Evolutionary conservation across 2,888 invertebrate genomes (phyloP), one percentile per base, ranked within the genome.

Genomic region (Troides oblongomaculatus): DNA sequence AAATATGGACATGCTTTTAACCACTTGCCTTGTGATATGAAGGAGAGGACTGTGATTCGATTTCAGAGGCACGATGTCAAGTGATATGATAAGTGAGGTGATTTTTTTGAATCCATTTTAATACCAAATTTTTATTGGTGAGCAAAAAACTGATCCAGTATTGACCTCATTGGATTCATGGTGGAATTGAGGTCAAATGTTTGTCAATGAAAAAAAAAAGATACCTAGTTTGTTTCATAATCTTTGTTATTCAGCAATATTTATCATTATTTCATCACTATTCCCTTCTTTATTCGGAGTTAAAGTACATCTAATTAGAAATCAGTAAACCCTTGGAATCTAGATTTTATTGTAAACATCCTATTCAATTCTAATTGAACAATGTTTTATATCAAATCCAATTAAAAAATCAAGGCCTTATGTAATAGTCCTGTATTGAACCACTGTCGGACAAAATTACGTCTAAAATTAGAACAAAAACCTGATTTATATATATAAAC

Each of bases 351-450:
- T 21, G 63, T 36, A 14, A 59, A 25, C 50, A 63, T 18, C 14
- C 39, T 17, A 68, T 68, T 63, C 62, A 68, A 68, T 68, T 59
- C 63, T 63, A 63, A 68, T 63, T 50, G 21, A 17, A 17, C 17
- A 43, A 43, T 68, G 58, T 63, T 68, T 62, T 36, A 30, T 30
- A 30, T 30, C 30, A 30, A 12, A 58, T n/a, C 30, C n/a, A 46
- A 25, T 12, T 58, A 23, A n/a, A 30, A 30, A 59, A 50, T 36
- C 68, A 50, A 63, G 58, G 62, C 25, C 14, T 50, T 3, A 50
- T 63, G 21, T 59, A 21, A 53, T 56, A 18, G 17, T 25, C 21
- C 18, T 30, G 23, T 14, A 39, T 68, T 68, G 68, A 63, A 36
- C 53, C 68, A 68, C 58, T 30, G 7, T 25, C 17, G n/a, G 46